Percentiles rank a stretch among this genome's conserved stretches.
These are phyloP conservation scores for Uloborus plumipes DNA, from an alignment of 2,888 invertebrate genomes.

Conservation along the genomic window DNA sequence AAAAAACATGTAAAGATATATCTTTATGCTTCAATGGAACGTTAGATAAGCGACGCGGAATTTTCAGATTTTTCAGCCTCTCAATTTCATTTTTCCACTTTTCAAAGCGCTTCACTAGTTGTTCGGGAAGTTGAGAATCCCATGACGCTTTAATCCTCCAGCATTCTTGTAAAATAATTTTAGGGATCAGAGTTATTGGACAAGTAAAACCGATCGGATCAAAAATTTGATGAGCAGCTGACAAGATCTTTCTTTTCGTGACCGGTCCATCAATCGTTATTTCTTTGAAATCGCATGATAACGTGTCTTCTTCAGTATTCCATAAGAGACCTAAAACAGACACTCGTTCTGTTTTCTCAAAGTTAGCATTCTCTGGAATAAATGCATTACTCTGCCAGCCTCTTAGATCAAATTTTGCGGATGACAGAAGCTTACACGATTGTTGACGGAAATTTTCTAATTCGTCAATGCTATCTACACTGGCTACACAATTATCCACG, in stretches of 20 bases:
- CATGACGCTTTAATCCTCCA: not conserved
- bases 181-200: not conserved
- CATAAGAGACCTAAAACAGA: no score
- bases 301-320: no score
- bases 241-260: constrained; percentile 1
- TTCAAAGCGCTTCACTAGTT: not conserved
- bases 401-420: no score
- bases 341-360: no score
- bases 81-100: not conserved
- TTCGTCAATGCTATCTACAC: not conserved
- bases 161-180: constrained; percentile 11
- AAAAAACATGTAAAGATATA: constrained; percentile 17
- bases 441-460: not conserved
- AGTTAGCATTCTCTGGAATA: no score
- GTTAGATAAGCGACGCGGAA: not conserved
- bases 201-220: constrained; percentile 2
- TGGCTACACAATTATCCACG: constrained; percentile 16
- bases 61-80: not conserved
- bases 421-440: not conserved
- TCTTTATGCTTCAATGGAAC: not conserved
- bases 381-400: no score
- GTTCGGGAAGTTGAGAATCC: not conserved
- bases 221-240: not conserved
- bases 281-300: no score
- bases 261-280: no score